Conservation (phyloP, 2,797 vertebrate species). For the Pterois miles region DNA sequence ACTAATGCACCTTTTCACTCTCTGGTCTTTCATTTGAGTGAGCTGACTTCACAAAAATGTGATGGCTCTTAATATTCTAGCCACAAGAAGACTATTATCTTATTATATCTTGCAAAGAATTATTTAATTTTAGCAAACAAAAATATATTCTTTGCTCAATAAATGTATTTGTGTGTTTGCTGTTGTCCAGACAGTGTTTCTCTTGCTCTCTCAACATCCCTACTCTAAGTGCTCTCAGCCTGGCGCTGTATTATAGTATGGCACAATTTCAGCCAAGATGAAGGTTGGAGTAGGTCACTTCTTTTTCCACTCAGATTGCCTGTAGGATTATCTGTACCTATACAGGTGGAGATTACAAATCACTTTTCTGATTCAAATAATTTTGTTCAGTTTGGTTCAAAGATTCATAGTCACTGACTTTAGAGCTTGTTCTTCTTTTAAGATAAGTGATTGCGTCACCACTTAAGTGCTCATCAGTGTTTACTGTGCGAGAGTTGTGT, state of each 20-base stretch:
- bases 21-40: conserved; percentile 20
- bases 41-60: not conserved
- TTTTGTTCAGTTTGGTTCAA: not conserved
- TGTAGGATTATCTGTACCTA: not conserved
- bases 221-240: not conserved
- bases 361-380: not conserved
- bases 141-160: not conserved
- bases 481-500: too few relatives aligned
- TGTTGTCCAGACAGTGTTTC: not conserved
- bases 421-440: not conserved
- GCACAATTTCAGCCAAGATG: conserved; percentile 13
- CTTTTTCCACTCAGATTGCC: not conserved
- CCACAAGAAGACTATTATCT: conserved; percentile 3
- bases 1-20: conserved; percentile 3
- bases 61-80: not conserved
- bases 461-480: not conserved
- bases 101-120: not conserved
- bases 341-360: not conserved
- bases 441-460: not conserved
- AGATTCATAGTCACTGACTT: not conserved
- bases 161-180: not conserved
- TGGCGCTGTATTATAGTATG: not conserved
- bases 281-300: not conserved
- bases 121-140: not conserved
- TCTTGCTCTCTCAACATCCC: not conserved